Evolutionary conservation across 2,888 invertebrate species (phyloP).

Genomic region (Folsomia manolachei): DNA sequence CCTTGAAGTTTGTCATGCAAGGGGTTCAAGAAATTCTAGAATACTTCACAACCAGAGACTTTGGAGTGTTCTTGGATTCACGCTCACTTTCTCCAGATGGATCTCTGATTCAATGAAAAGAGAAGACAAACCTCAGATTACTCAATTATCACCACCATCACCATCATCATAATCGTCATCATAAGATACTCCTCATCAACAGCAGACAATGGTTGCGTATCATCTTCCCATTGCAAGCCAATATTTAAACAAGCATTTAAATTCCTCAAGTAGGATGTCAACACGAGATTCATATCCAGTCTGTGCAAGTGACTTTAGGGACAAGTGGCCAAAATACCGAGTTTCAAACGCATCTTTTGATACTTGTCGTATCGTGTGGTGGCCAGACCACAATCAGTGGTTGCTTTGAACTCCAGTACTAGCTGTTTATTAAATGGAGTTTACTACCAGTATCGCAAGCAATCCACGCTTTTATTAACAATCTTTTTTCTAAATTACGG

Average conservation of each 20-base stretch:
- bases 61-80: constrained; percentile 1
- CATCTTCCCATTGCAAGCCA: constrained; percentile 1
- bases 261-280: neutral
- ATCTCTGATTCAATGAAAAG: neutral
- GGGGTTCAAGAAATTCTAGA: constrained; percentile 4
- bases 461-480: no score
- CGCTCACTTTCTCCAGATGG: no score
- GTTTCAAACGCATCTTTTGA: neutral
- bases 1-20: no score
- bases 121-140: constrained; percentile 17
- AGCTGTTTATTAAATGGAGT: no score
- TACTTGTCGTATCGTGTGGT: neutral
- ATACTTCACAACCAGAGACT: constrained; percentile 6
- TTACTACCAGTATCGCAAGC: no score
- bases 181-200: constrained; percentile 6
- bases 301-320: constrained; percentile 1
- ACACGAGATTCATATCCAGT: neutral
- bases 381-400: neutral
- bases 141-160: neutral
- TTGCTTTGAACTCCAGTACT: neutral
- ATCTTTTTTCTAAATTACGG: no score
- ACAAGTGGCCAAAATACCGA: constrained; percentile 3
- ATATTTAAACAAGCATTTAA: constrained; percentile 12
- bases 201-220: neutral
- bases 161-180: constrained; percentile 2